Percentiles rank a stretch among this genome's conserved stretches.
Evolutionary conservation across 2,113 vertebrate genomes (phyloP).

Genomic region (Terrapene triunguis): DNA sequence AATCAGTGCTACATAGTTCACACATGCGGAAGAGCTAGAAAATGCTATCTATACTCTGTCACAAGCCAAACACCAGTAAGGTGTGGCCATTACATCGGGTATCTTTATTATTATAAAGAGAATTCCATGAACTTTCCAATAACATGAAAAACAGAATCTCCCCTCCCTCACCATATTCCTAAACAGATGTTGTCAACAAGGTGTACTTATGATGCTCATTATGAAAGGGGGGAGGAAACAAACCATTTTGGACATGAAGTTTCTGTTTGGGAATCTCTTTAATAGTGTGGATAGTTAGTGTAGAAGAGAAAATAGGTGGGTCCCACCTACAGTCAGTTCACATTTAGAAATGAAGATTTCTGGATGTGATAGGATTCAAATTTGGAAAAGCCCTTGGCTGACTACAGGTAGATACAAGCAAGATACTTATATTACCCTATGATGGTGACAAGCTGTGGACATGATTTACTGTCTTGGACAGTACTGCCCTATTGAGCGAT

Average conservation of each 20-base stretch:
- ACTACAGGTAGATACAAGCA: neutral
- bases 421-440: neutral
- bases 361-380: neutral
- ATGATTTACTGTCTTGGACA: neutral
- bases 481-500: neutral
- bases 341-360: neutral
- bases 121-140: neutral
- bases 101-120: neutral
- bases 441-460: neutral
- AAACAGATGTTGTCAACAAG: neutral
- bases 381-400: neutral
- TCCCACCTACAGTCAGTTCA: neutral
- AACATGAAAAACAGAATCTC: neutral
- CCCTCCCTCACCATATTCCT: neutral
- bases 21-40: neutral
- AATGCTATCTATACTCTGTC: neutral
- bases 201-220: neutral
- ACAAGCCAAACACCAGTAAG: neutral
- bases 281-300: neutral
- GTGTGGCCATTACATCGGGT: neutral
- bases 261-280: neutral
- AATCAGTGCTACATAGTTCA: neutral
- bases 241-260: neutral
- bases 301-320: neutral
- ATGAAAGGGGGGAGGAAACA: neutral